Evolutionary conservation across 1,140 invertebrate species (phyloP).

Genomic region (Drosophila nigromelanica): DNA sequence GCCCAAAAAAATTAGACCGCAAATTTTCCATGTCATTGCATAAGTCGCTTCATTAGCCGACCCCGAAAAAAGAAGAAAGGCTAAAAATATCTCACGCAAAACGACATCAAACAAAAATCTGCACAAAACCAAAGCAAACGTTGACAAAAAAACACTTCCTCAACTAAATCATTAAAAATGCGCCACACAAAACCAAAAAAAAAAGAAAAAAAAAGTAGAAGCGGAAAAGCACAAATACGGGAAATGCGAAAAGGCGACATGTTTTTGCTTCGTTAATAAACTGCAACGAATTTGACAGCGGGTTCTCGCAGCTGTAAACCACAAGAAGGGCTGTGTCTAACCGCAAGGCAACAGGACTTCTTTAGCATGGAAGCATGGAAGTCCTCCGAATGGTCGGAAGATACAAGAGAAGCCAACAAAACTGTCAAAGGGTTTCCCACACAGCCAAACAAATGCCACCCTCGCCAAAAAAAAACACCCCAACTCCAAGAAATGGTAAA

Average conservation of each 20-base stretch:
- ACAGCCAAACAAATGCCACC: slow-evolving; percentile 22
- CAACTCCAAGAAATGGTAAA: slow-evolving; percentile 5
- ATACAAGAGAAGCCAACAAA: slow-evolving; percentile 29
- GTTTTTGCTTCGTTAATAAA: slow-evolving; percentile 78
- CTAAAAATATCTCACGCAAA: slow-evolving; percentile 56
- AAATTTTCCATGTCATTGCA: slow-evolving; percentile 81
- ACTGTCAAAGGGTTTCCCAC: slow-evolving; percentile 68
- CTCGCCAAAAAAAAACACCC: slow-evolving; percentile 20
- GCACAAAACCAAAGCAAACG: slow-evolving; percentile 32
- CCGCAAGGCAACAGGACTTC: slow-evolving; percentile 58
- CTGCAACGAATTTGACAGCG: slow-evolving; percentile 64
- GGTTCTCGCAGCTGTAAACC: slow-evolving; percentile 20
- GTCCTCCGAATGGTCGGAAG: slow-evolving; percentile 56
- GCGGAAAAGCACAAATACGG: slow-evolving; percentile 31
- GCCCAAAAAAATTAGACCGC: slow-evolving; percentile 56
- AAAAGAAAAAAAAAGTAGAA: slow-evolving; percentile 16
- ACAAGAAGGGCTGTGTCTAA: slow-evolving; percentile 64
- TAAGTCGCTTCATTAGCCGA: slow-evolving; percentile 78
- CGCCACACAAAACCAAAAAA: slow-evolving; percentile 13
- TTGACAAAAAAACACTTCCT: slow-evolving; percentile 11
- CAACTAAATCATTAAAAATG: slow-evolving; percentile 72
- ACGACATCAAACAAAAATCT: slow-evolving; percentile 65
- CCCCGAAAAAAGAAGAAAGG: slow-evolving; percentile 23
- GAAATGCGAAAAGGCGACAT: slow-evolving; percentile 68
- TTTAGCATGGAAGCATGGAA: background rate